Percentiles rank a stretch among this genome's conserved stretches.
phyloP scores from a whole-genome alignment of 2,888 invertebrate species.

The Agonopterix arenella region DNA sequence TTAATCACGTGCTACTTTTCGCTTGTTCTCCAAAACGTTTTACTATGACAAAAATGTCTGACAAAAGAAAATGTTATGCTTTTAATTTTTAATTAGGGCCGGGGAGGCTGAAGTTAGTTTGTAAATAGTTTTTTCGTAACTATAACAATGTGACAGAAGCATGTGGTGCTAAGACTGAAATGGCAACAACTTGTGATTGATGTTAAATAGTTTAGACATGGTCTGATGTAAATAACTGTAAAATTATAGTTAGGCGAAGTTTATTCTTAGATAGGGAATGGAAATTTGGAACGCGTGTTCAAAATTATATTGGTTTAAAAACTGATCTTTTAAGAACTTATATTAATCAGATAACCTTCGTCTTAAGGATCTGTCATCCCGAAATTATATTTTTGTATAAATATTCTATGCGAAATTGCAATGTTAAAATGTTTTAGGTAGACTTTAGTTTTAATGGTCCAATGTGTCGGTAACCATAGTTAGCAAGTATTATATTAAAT shows the following conservation, averaged over 20 bases:
- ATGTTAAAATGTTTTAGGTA: conserved; percentile 31
- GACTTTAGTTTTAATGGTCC: conserved; percentile 1
- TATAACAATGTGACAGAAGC: conserved; percentile 21
- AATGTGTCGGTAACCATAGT: not conserved
- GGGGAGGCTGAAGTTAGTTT: too few relatives aligned
- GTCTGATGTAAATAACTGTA: conserved; percentile 54
- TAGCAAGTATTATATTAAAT: too few relatives aligned
- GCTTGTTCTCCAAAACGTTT: too few relatives aligned
- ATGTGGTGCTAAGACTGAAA: conserved; percentile 60
- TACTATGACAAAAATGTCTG: too few relatives aligned
- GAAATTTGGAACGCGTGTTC: conserved; percentile 50
- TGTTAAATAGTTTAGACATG: conserved; percentile 34
- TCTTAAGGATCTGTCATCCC: conserved; percentile 35
- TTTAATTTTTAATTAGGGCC: too few relatives aligned
- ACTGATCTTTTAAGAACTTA: not conserved
- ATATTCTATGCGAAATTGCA: conserved; percentile 54
- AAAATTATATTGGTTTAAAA: conserved; percentile 27
- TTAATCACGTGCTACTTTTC: too few relatives aligned
- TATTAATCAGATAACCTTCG: conserved; percentile 33
- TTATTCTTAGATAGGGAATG: conserved; percentile 18
- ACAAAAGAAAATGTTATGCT: too few relatives aligned
- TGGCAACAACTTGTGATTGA: conserved; percentile 68
- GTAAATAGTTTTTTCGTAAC: not conserved
- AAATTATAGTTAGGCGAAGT: conserved; percentile 34
- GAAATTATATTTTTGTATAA: conserved; percentile 72